These are phyloP conservation scores for Blennius ocellaris DNA, from an alignment of 2,113 vertebrate species.

Conservation along the genomic window DNA sequence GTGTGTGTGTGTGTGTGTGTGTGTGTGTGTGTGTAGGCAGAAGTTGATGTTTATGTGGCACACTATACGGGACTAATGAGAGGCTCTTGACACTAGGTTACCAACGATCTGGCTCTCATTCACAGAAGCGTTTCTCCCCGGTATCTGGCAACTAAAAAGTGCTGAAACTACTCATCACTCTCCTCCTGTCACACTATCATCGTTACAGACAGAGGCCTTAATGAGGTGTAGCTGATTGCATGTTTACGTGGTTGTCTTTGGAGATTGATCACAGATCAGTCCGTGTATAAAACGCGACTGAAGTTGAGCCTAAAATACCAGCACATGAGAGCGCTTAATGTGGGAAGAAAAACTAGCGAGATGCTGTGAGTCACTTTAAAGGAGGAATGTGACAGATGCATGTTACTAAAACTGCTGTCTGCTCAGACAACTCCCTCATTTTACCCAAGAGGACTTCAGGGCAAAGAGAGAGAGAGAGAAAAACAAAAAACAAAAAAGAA, in stretches of 20 bases:
- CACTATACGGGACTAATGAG: slow-evolving; percentile 66
- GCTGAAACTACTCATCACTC: slow-evolving; percentile 41
- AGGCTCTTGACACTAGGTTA: slow-evolving; percentile 72
- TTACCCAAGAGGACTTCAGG: not conserved
- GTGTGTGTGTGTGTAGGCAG: slow-evolving; percentile 26
- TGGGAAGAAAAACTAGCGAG: slow-evolving; percentile 50
- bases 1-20: slow-evolving; percentile 31
- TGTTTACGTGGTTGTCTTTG: slow-evolving; percentile 29
- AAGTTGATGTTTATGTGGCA: slow-evolving; percentile 57
- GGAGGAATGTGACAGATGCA: slow-evolving; percentile 69
- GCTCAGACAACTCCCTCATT: slow-evolving; percentile 27
- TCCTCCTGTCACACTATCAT: slow-evolving; percentile 28
- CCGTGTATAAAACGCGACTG: not conserved
- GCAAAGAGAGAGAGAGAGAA: too few relatives aligned
- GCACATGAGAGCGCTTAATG: not conserved
- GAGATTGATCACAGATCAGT: not conserved
- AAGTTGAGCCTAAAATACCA: not conserved
- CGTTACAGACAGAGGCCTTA: slow-evolving; percentile 34
- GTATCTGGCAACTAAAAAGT: slow-evolving; percentile 49
- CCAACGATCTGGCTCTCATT: slow-evolving; percentile 69
- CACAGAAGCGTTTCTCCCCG: slow-evolving; percentile 47
- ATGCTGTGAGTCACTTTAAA: slow-evolving; percentile 53
- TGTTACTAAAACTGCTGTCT: slow-evolving; percentile 49
- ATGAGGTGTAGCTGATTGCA: slow-evolving; percentile 30
- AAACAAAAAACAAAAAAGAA: too few relatives aligned